phyloP scores from a whole-genome alignment of 2,113 vertebrate species.

The Turdus rufiventris region DNA sequence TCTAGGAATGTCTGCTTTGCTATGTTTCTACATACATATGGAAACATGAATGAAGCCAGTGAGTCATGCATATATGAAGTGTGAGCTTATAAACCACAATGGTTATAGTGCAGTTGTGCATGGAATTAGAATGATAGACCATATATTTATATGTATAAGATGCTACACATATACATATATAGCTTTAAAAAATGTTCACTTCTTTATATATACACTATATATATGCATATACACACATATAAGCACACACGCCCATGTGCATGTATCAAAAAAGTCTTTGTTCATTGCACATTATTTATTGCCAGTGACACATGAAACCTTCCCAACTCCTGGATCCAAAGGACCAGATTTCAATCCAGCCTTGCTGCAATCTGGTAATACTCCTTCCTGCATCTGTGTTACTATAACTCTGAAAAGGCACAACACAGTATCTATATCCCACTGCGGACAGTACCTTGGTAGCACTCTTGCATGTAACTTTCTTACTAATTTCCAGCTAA shows the following conservation, averaged over 20 bases:
- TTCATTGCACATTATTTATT: not conserved
- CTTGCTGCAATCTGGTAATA: not conserved
- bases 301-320: not conserved
- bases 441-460: not conserved
- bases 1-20: constrained; percentile 99
- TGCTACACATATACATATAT: constrained; percentile 64
- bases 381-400: not conserved
- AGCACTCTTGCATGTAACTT: not conserved
- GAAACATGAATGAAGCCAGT: constrained; percentile 95
- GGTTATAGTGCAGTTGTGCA: constrained; percentile 66
- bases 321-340: not conserved
- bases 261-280: not conserved
- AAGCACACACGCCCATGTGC: not conserved
- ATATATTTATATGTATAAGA: constrained; percentile 64
- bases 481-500: not conserved
- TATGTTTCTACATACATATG: constrained; percentile 99
- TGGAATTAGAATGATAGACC: constrained; percentile 66
- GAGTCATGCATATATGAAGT: constrained; percentile 89
- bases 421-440: not conserved
- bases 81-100: constrained; percentile 69
- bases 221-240: constrained; percentile 17
- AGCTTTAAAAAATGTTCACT: constrained; percentile 34
- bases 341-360: not conserved
- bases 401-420: not conserved
- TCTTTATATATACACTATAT: not conserved